These are phyloP conservation scores for Meteorus sp. DNA, from an alignment of 1,140 invertebrate species.

Conservation along the genomic window DNA sequence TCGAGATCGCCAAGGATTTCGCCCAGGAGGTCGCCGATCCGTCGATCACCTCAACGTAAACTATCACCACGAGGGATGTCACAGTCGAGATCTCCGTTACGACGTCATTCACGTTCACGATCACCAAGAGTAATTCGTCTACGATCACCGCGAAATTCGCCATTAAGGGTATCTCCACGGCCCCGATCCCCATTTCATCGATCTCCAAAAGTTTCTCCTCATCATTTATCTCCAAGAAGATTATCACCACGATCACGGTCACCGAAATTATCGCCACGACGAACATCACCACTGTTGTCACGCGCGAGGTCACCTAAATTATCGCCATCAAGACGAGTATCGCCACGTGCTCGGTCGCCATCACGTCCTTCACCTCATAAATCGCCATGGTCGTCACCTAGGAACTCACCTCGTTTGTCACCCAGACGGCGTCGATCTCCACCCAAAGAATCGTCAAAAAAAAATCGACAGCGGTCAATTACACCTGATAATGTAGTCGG, in stretches of 20 bases:
- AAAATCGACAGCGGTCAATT: constrained; percentile 29
- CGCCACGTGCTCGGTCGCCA: constrained; percentile 21
- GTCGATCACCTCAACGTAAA: constrained; percentile 12
- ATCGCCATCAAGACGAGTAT: constrained; percentile 31
- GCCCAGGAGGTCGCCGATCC: neutral
- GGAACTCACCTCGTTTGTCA: constrained; percentile 38
- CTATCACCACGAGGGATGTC: constrained; percentile 38
- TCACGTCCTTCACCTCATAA: constrained; percentile 28
- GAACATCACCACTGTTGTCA: constrained; percentile 33
- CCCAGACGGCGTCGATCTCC: constrained; percentile 30
- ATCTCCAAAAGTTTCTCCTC: constrained; percentile 31
- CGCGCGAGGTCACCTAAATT: constrained; percentile 33
- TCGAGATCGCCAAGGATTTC: neutral
- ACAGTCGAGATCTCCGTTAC: constrained; percentile 32
- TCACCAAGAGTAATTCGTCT: constrained; percentile 19
- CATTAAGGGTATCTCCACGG: too few species aligned
- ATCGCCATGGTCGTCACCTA: constrained; percentile 50
- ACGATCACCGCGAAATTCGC: constrained; percentile 4
- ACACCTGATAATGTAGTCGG: constrained; percentile 33
- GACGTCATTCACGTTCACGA: constrained; percentile 18
- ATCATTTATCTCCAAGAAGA: constrained; percentile 14
- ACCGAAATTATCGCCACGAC: constrained; percentile 9
- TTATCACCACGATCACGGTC: constrained; percentile 30
- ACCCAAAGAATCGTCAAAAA: constrained; percentile 23
- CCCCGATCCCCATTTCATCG: too few species aligned